Base-by-base conservation (phyloP, 2,888 invertebrate genomes). In the Ornithoptera alexandrae region DNA sequence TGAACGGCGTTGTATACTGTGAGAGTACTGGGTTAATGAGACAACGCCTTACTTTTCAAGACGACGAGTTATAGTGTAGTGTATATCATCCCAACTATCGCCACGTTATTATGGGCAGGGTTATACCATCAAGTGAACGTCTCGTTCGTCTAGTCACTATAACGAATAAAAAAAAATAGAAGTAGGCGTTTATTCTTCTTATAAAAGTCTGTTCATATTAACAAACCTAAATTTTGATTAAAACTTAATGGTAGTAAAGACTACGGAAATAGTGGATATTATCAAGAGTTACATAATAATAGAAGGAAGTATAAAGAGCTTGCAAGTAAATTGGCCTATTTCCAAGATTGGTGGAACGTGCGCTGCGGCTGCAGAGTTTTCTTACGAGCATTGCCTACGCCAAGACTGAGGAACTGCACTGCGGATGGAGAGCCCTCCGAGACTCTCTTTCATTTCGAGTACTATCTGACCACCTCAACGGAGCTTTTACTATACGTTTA, bases 401-500 rank as follows among this genome's bases (percentile, higher is more conserved):
- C 66, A 67, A 67, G 53, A 62, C 36, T 20, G 46, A 64, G 53
- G 53, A 59, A 15, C 66, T 67, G 70, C 70, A 70, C 66, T 70
- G 70, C 70, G 53, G 70, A 62, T 65, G 58, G 50, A 68, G 63
- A 50, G 58, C 58, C 15, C 42, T 62, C n/a, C 30, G 8, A 56
- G 57, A 18, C 53, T 39, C 64, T 68, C 39, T 56, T 64, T 67
- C 66, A 67, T 61, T 61, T 61, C 61, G 22, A 67, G 66, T 61
- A 53, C 53, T 61, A n/a, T 59, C 24, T 30, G 53, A 46, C 24
- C 61, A 67, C 39, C 17, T 61, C 36, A n/a, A 20, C 20, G 36
- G 60, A 18, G 36, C 39, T 17, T 60, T 61, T 66, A 20, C 15
- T 46, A 46, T 15, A 46, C 46, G 46, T 46, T 15, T 15, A 46